These are phyloP conservation scores for Paraplagusia blochii DNA, from an alignment of 2,113 vertebrate species.

Conservation along the genomic window DNA sequence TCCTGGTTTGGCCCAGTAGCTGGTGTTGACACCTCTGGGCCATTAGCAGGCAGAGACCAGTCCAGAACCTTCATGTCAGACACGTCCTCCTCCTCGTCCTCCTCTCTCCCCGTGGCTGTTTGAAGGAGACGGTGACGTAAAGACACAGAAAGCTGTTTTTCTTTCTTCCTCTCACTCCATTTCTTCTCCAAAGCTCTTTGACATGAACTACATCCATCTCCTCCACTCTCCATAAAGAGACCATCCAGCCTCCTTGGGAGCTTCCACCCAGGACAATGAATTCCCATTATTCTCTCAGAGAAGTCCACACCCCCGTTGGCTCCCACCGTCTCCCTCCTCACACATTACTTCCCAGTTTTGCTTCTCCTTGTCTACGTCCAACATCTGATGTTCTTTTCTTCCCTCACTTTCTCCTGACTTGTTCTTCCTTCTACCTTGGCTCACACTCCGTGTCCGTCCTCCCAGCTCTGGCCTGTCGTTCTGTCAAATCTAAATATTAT, in stretches of 20 bases:
- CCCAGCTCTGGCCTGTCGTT: conserved; percentile 9
- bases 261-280: conserved; percentile 54
- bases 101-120: conserved; percentile 26
- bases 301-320: conserved; percentile 12
- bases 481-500: conserved; percentile 6
- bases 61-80: conserved; percentile 28
- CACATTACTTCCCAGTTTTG: conserved; percentile 41
- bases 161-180: conserved; percentile 38
- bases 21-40: conserved; percentile 37
- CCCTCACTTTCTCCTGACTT: conserved; percentile 9
- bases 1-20: conserved; percentile 23
- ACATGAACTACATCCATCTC: conserved; percentile 52
- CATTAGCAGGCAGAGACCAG: conserved; percentile 23
- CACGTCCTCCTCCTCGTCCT: conserved; percentile 27
- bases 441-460: conserved; percentile 48
- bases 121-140: conserved; percentile 45
- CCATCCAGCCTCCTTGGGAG: conserved; percentile 46
- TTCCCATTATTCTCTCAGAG: conserved; percentile 60
- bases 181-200: conserved; percentile 53
- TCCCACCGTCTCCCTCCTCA: conserved; percentile 28
- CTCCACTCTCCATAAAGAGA: conserved; percentile 49
- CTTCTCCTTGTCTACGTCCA: conserved; percentile 3
- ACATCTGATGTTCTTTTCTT: conserved; percentile 6
- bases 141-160: conserved; percentile 27
- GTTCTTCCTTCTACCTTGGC: conserved; percentile 14